phyloP scores from a whole-genome alignment of 2,797 vertebrate species.

The Leptoclinus maculatus region DNA sequence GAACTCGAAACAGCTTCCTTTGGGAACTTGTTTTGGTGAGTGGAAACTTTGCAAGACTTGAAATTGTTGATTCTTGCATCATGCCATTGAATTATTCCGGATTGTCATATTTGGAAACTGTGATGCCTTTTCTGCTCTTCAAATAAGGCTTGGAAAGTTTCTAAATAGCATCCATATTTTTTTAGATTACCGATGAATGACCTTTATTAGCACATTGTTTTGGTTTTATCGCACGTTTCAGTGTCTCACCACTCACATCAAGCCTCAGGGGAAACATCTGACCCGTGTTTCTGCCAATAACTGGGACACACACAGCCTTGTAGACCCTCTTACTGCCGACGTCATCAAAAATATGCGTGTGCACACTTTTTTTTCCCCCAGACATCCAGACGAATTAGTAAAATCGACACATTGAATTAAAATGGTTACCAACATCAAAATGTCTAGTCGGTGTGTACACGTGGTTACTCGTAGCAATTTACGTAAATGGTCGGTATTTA shows the following conservation, averaged over 20 bases:
- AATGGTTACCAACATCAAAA: not conserved
- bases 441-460: not conserved
- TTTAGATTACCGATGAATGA: not conserved
- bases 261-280: not conserved
- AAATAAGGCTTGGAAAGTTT: not conserved
- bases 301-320: not conserved
- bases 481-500: not conserved
- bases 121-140: not conserved
- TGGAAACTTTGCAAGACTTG: constrained; percentile 11
- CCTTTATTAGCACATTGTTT: not conserved
- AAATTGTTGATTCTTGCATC: constrained; percentile 2
- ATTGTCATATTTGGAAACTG: not conserved
- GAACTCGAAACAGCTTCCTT: not conserved
- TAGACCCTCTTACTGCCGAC: no score
- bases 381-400: not conserved
- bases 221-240: not conserved
- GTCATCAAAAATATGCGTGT: not conserved
- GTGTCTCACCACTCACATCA: not conserved
- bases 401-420: not conserved
- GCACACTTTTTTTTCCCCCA: no score
- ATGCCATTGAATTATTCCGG: not conserved
- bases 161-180: no score
- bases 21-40: constrained; percentile 2
- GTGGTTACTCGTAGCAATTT: no score
- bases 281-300: not conserved